phyloP scores from a whole-genome alignment of 2,113 vertebrate genomes.

The Rhagologus leucostigma region DNA sequence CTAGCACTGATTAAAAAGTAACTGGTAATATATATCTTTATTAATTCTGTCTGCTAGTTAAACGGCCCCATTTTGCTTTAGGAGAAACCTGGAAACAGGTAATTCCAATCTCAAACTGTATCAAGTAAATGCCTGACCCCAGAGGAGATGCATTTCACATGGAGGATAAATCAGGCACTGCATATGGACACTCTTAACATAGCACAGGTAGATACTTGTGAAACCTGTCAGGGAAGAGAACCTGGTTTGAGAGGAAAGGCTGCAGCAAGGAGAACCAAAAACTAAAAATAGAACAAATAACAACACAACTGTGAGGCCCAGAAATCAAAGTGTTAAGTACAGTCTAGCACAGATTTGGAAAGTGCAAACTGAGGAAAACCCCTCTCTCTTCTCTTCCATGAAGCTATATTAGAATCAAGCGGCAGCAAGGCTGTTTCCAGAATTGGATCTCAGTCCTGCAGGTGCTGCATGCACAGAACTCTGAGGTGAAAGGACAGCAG shows the following conservation, averaged over 20 bases:
- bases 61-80: not conserved
- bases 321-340: not conserved
- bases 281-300: not conserved
- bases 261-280: not conserved
- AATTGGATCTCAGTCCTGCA: not conserved
- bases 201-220: not conserved
- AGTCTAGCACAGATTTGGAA: not conserved
- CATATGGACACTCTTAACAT: not conserved
- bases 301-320: not conserved
- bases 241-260: not conserved
- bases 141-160: not conserved
- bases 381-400: not conserved
- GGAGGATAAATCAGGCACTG: not conserved
- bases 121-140: not conserved
- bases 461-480: not conserved
- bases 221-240: not conserved
- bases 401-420: not conserved
- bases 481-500: not conserved
- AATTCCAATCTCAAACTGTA: not conserved
- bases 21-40: not conserved
- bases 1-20: not conserved
- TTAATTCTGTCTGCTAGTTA: not conserved
- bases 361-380: not conserved
- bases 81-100: not conserved
- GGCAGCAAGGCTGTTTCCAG: not conserved